A percentile compares a stretch with the other conserved stretches of the same genome.
These are phyloP conservation scores for Rhyacichthys aspro DNA, from an alignment of 2,797 vertebrate species.

Conservation along the genomic window DNA sequence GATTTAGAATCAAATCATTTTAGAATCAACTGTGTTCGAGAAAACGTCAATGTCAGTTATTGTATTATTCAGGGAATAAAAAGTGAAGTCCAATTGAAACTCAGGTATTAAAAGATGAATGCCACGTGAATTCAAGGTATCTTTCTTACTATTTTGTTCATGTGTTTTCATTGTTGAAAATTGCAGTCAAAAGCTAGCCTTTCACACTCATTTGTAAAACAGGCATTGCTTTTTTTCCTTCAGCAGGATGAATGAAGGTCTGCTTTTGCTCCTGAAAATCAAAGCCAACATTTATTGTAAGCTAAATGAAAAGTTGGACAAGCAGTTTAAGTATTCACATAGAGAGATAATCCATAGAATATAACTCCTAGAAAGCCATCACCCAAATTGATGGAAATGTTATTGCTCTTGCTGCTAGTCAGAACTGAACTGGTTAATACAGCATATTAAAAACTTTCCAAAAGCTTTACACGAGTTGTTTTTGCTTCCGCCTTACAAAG, in stretches of 20 bases:
- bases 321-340: neutral
- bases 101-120: conserved; percentile 13
- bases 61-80: conserved; percentile 37
- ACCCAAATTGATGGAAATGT: neutral
- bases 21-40: conserved; percentile 14
- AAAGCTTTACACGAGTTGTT: conserved; percentile 2
- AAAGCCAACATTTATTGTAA: conserved; percentile 9
- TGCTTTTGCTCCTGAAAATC: too few species aligned
- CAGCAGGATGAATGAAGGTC: conserved; percentile 5
- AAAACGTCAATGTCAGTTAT: conserved; percentile 34
- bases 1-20: conserved; percentile 25
- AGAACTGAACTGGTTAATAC: neutral
- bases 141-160: neutral
- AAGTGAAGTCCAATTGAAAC: conserved; percentile 25
- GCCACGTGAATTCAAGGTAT: neutral
- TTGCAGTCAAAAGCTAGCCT: conserved; percentile 12
- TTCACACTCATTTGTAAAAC: neutral
- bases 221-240: neutral
- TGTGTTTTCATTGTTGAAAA: neutral
- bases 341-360: neutral
- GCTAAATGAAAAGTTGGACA: neutral
- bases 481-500: neutral
- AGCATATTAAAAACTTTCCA: neutral
- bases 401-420: neutral
- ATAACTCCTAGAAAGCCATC: too few species aligned